Evolutionary conservation across 1,140 invertebrate species (phyloP).

Genomic region (Druon quercuslanigerum): DNA sequence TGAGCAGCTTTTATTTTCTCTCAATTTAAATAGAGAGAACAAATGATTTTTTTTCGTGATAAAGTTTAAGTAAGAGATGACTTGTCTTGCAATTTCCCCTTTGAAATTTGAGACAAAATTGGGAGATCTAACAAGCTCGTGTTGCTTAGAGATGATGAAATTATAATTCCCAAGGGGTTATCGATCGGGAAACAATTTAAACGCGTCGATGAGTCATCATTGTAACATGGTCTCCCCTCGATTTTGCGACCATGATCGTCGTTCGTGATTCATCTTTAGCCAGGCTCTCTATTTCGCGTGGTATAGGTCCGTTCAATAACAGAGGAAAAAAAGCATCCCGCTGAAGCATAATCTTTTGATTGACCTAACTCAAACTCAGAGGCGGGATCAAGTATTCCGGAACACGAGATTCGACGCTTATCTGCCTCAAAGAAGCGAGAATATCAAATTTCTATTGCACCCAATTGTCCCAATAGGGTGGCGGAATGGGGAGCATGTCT

Average conservation of each 20-base stretch:
- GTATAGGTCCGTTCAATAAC: slow-evolving; percentile 34
- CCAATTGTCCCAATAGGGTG: not conserved
- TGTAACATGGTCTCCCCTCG: slow-evolving; percentile 35
- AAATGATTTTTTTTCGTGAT: not conserved
- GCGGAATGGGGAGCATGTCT: not conserved
- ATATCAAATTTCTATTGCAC: slow-evolving; percentile 23
- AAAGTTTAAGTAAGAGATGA: slow-evolving; percentile 1
- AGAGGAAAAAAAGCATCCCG: slow-evolving; percentile 24
- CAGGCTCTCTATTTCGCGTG: slow-evolving; percentile 5
- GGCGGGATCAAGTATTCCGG: not conserved
- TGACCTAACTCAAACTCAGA: slow-evolving; percentile 13
- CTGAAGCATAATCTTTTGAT: slow-evolving; percentile 10
- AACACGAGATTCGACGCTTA: not conserved
- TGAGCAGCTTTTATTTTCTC: not conserved
- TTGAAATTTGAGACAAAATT: slow-evolving; percentile 6
- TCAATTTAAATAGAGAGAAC: not conserved
- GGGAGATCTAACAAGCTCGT: not conserved
- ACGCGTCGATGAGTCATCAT: slow-evolving; percentile 48
- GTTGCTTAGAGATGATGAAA: slow-evolving; percentile 18
- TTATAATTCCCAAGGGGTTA: slow-evolving; percentile 36
- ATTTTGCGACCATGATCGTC: slow-evolving; percentile 37
- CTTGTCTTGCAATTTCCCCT: not conserved
- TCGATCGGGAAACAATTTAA: slow-evolving; percentile 52
- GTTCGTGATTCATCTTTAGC: slow-evolving; percentile 44
- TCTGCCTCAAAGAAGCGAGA: slow-evolving; percentile 8